phyloP scores from a whole-genome alignment of 37 sponge, comb jelly and placozoan genomes.

The Amphimedon queenslandica region DNA sequence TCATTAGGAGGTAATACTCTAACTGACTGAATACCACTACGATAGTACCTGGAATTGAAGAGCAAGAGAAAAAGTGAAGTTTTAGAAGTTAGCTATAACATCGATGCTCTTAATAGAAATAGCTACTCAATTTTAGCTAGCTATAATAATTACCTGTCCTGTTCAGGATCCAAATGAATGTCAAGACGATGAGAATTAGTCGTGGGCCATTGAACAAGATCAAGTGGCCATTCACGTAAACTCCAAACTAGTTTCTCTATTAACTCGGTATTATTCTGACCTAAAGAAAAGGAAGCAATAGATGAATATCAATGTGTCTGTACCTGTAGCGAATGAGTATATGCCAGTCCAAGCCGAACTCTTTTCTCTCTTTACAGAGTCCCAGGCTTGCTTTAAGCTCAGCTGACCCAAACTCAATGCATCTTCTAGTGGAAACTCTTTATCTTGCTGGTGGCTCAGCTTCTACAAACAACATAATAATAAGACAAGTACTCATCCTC shows the following conservation, averaged over 20 bases:
- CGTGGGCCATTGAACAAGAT: conserved; percentile 65
- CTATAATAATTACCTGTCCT: conserved; percentile 48
- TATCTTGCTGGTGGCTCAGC: not conserved
- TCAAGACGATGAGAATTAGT: conserved; percentile 76
- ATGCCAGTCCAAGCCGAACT: conserved; percentile 71
- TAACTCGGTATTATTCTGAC: conserved; percentile 7
- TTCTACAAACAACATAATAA: no score
- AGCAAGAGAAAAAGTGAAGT: no score
- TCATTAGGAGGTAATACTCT: conserved; percentile 71
- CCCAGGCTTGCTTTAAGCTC: conserved; percentile 64
- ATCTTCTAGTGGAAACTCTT: not conserved
- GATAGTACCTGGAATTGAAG: conserved; percentile 34
- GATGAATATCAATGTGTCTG: not conserved
- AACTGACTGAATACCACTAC: conserved; percentile 46
- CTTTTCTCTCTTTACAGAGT: conserved; percentile 26
- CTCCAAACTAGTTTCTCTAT: conserved; percentile 71
- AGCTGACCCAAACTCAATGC: conserved; percentile 3
- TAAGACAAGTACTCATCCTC: no score
- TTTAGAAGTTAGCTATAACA: no score
- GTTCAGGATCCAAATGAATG: conserved; percentile 60
- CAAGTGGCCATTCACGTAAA: conserved; percentile 77
- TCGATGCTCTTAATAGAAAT: no score
- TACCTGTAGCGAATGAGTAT: conserved; percentile 50
- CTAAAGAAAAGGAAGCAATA: not conserved
- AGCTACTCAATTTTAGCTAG: no score